A percentile compares a stretch with the other conserved stretches of the same genome.
phyloP scores from a whole-genome alignment of 2,888 invertebrate species.

The Eupithecia pulchellata region DNA sequence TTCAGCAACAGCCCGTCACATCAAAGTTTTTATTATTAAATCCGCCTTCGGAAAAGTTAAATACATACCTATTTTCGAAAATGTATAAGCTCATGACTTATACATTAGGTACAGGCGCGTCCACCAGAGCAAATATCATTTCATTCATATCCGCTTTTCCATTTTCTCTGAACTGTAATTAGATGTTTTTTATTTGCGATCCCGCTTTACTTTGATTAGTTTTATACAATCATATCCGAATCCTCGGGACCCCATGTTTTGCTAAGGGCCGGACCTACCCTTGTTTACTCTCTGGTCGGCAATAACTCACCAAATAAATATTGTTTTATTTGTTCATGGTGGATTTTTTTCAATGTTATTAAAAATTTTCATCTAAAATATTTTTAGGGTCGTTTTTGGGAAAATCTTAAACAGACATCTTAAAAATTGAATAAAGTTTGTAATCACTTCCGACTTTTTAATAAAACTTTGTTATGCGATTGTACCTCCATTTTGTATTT shows the following conservation, averaged over 20 bases:
- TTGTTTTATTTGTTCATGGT: background rate
- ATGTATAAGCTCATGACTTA: conserved; percentile 34
- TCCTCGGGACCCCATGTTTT: conserved; percentile 30
- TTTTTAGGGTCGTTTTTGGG: background rate
- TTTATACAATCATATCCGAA: conserved; percentile 32
- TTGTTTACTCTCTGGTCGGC: conserved; percentile 27
- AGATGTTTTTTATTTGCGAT: conserved; percentile 49
- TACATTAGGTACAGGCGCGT: conserved; percentile 33
- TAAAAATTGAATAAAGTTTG: conserved; percentile 15
- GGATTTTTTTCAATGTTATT: background rate
- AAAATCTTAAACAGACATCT: background rate
- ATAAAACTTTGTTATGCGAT: conserved; percentile 16
- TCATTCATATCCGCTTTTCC: conserved; percentile 59
- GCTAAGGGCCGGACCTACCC: conserved; percentile 14
- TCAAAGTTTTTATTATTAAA: background rate
- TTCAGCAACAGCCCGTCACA: background rate
- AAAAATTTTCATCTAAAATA: background rate
- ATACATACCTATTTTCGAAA: background rate
- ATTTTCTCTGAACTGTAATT: conserved; percentile 57
- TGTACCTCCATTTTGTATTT: conserved; percentile 27
- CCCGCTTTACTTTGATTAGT: conserved; percentile 43
- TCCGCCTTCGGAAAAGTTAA: background rate
- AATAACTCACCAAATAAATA: conserved; percentile 26
- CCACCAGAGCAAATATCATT: conserved; percentile 65
- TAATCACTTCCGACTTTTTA: conserved; percentile 26